A percentile compares a stretch with the other conserved stretches of the same genome.
These are phyloP conservation scores for Benthosema pterotum DNA, from an alignment of 2,797 vertebrate genomes.

Conservation along the genomic window DNA sequence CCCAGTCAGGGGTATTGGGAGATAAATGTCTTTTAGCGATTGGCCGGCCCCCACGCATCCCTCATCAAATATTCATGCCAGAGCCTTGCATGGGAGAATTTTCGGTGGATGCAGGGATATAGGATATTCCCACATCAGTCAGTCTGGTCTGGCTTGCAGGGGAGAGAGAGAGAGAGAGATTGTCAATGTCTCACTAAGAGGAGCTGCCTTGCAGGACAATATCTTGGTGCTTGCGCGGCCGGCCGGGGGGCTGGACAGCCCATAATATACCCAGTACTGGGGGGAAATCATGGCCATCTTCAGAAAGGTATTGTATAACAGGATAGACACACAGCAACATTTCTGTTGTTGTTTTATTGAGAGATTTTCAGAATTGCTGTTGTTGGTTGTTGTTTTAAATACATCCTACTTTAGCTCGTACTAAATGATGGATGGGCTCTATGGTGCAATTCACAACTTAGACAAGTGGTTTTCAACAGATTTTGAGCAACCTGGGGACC, in stretches of 20 bases:
- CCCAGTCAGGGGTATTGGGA: slow-evolving; percentile 78
- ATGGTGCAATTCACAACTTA: too few species aligned
- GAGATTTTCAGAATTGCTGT: too few species aligned
- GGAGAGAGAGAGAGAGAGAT: slow-evolving; percentile 48
- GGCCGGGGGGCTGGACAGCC: background rate
- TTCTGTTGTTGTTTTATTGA: too few species aligned
- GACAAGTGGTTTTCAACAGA: too few species aligned
- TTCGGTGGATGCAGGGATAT: slow-evolving; percentile 49
- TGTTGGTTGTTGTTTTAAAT: too few species aligned
- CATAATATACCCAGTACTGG: too few species aligned
- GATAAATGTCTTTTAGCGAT: slow-evolving; percentile 81
- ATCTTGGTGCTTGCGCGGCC: slow-evolving; percentile 21
- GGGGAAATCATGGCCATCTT: slow-evolving; percentile 31
- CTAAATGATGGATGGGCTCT: too few species aligned
- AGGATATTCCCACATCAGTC: slow-evolving; percentile 71
- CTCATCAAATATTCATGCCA: slow-evolving; percentile 87
- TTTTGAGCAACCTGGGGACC: too few species aligned
- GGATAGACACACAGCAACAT: background rate
- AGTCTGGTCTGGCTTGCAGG: slow-evolving; percentile 50
- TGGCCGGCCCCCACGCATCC: slow-evolving; percentile 66
- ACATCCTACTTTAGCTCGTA: too few species aligned
- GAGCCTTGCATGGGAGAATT: slow-evolving; percentile 78
- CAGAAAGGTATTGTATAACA: slow-evolving; percentile 32
- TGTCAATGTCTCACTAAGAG: slow-evolving; percentile 42
- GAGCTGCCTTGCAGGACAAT: slow-evolving; percentile 24